Base-by-base conservation (phyloP, 2,888 invertebrate genomes). In the Lobophora halterata region DNA sequence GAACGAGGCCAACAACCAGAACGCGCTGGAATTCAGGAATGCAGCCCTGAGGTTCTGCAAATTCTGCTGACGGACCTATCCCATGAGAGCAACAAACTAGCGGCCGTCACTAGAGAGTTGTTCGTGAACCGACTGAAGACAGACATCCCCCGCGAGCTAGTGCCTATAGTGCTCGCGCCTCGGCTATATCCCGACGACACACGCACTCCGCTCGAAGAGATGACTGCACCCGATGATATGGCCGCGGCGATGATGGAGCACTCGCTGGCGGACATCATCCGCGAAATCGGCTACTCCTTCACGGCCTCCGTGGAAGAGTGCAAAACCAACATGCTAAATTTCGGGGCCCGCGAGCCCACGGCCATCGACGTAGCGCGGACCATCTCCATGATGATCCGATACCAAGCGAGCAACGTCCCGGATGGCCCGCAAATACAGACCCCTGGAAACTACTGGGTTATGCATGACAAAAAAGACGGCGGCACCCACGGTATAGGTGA, bases 271-370 rank as follows among this genome's bases (percentile, higher is more conserved):
- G 97, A 97, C 69, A 90, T 97, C 66, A 92, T 98, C 64, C 91
- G 94, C 72, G 98, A 99, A 83, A 91, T 98, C 68, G 97, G 98
- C 34, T 97, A 96, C 81, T 89, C 92, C 55, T 97, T 97, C 73
- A 98, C 97, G 36, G 85, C 92, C 33, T 92, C 92, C 10, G 89
- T 96, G 25, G 97, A 97, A 65, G 96, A 95, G 74, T 97, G 97
- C 71, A 93, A 97, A 58, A 93, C 91, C 67, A 93, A 93, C 64
- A 88, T 99, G 73, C 86, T 93, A 49, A 95, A 95, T 64, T 90
- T 97, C 55, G 94, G 94, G 8, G 92, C 92, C 7, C 89, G 95
- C 45, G 97, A 95, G 83, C 90, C 98, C 19, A 93, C 95, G 7
- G 91, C 98, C 3, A 88, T 92, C 42, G 92, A 94, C 61, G 94